Base-by-base conservation (phyloP, 2,113 vertebrate genomes). In the Spizaetus ornatus region DNA sequence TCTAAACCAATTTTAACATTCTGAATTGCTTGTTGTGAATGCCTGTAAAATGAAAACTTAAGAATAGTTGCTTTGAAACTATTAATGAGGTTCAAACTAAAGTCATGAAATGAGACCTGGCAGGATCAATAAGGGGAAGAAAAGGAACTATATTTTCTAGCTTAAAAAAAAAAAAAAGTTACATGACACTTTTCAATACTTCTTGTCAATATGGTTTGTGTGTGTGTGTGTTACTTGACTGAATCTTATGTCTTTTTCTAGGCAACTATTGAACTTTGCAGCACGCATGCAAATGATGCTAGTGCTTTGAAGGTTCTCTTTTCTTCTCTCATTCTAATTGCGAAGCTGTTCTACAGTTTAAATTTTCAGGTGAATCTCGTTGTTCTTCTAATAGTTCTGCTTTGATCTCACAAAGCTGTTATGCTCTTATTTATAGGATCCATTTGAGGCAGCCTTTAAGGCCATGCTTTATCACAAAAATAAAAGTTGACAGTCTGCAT, bases 311-410 rank as follows among this genome's bases (percentile, higher is more conserved):
- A 99, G 96, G 98, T 99, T 92, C 99, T 99, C 83, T 99, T 99
- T 96, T 99, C 99, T 62, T 99, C 99, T 13, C 98, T 99, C 78
- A 99, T 99, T 31, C 97, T 99, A 81, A 99, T 99, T 96, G 99
- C 99, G 32, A 99, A 99, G 96, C 98, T 99, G 59, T 99, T 99
- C 98, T 99, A 99, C 97, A 99, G 99, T 98, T 99, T 99, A 95
- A 99, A 99, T 97, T 99, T 99, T 91, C 99, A 99, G 98, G 99
- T 99, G 96, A 97, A 96, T 88, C 66, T 90, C 31, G 29, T 86
- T 82, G 13, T 80, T 95, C 42, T 86, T 73, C 31, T 61, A 12
- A 19, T 47, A 59, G 27, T 83, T 93, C 17, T 18, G 3, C 34
- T 91, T 78, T 58, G 32, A 45, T 74, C 52, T 78, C 27, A 13